Percentiles rank a stretch among this genome's conserved stretches.
phyloP scores from a whole-genome alignment of 35 echinoderm and acorn worm species.

The Apostichopus japonicus region DNA sequence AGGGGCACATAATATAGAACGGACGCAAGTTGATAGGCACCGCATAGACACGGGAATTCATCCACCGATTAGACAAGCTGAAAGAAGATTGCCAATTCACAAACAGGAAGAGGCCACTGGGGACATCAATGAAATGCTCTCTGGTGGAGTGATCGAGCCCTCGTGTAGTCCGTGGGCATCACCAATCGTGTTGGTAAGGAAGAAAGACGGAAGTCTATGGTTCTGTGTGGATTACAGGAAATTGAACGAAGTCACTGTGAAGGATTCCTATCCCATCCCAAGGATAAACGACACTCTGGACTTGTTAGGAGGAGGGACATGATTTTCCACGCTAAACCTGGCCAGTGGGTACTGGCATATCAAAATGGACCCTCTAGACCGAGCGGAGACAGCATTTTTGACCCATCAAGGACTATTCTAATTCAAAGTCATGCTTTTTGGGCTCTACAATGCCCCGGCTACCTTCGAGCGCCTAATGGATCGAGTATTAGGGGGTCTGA shows the following conservation, averaged over 20 bases:
- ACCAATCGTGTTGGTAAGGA: background rate
- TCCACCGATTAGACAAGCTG: too few relatives aligned
- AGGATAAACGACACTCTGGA: slow-evolving; percentile 41
- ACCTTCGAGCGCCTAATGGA: slow-evolving; percentile 65
- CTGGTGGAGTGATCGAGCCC: too few relatives aligned
- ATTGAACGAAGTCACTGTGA: too few relatives aligned
- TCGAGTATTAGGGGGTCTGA: slow-evolving; percentile 38
- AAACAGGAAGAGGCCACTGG: slow-evolving; percentile 32
- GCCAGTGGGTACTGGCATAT: slow-evolving; percentile 70
- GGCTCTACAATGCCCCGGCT: slow-evolving; percentile 34
- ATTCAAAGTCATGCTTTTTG: slow-evolving; percentile 58
- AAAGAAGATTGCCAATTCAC: slow-evolving; percentile 18
- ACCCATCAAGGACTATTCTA: slow-evolving; percentile 60
- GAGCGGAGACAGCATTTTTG: slow-evolving; percentile 62
- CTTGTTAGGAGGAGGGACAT: background rate
- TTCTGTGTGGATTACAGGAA: too few relatives aligned
- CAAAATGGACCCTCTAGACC: slow-evolving; percentile 38
- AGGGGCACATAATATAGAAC: slow-evolving; percentile 13
- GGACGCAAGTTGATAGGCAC: slow-evolving; percentile 12
- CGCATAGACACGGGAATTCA: too few relatives aligned
- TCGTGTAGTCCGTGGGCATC: too few relatives aligned
- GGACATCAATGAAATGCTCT: slow-evolving; percentile 11
- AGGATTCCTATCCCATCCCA: slow-evolving; percentile 58
- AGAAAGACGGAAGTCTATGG: background rate
- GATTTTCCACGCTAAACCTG: slow-evolving; percentile 36